These are phyloP conservation scores for Bolborhynchus lineola DNA, from an alignment of 2,113 vertebrate species.

Conservation along the genomic window DNA sequence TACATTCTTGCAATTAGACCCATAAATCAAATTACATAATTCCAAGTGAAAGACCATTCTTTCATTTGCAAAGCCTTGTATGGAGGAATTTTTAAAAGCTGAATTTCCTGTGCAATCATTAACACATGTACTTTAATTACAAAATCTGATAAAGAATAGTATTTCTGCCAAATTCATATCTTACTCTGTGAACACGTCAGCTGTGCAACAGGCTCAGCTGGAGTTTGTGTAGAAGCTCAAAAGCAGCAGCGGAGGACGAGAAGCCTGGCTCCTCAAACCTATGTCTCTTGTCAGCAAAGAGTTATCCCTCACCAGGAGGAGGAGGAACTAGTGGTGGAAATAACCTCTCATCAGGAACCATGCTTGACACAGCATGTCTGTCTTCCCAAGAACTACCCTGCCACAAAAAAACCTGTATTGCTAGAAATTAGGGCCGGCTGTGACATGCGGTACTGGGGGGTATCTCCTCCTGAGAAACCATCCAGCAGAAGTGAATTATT, in stretches of 20 bases:
- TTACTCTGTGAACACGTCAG: not conserved
- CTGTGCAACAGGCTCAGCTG: not conserved
- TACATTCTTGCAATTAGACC: not conserved
- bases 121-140: not conserved
- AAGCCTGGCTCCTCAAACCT: rapidly evolving
- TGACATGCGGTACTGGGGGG: rapidly evolving
- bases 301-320: rapidly evolving
- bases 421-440: rapidly evolving
- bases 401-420: not conserved
- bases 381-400: not conserved
- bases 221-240: not conserved
- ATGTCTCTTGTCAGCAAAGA: not conserved
- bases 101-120: not conserved
- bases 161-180: not conserved
- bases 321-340: not conserved
- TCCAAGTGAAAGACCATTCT: not conserved
- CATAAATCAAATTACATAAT: not conserved
- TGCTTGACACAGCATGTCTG: rapidly evolving
- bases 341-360: not conserved
- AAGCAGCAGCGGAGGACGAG: rapidly evolving
- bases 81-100: not conserved
- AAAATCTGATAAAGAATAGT: not conserved
- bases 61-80: not conserved
- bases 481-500: rapidly evolving
- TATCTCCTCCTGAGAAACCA: not conserved